A percentile compares a stretch with the other conserved stretches of the same genome.
Conservation (phyloP, 2,113 vertebrate genomes). For the Coreoperca whiteheadi region DNA sequence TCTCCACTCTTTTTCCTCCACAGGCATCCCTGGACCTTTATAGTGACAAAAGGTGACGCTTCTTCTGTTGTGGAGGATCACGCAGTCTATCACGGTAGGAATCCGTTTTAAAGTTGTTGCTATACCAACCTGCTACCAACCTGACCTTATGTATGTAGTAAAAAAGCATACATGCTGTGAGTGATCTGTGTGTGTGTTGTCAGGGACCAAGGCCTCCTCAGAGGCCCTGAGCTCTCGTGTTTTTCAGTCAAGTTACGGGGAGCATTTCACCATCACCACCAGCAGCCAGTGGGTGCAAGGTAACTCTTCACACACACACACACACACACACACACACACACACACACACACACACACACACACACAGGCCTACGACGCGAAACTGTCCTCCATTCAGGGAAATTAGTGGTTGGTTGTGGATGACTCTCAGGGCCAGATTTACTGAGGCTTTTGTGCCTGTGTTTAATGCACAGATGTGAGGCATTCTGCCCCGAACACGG, state of each 20-base stretch:
- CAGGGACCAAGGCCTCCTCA: constrained; percentile 91
- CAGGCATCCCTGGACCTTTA: constrained; percentile 96
- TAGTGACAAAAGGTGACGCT: constrained; percentile 90
- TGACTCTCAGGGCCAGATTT: background rate
- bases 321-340: constrained; percentile 12
- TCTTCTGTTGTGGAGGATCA: constrained; percentile 92
- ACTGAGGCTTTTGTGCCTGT: background rate
- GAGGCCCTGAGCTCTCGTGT: constrained; percentile 87
- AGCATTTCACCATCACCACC: constrained; percentile 89
- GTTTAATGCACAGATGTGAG: background rate
- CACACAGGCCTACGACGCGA: background rate
- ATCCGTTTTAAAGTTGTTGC: background rate
- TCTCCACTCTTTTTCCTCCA: constrained; percentile 30
- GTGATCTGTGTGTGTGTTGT: background rate
- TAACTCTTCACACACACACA: constrained; percentile 67
- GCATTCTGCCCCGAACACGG: background rate
- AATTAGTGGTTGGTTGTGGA: background rate
- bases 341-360: background rate
- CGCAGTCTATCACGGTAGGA: constrained; percentile 91
- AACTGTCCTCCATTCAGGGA: background rate
- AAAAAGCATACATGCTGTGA: background rate
- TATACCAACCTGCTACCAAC: background rate
- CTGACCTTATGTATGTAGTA: background rate
- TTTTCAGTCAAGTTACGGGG: constrained; percentile 88
- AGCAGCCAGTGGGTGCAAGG: constrained; percentile 97